Evolutionary conservation across 2,113 vertebrate species (phyloP), one percentile per base, ranked within the genome.

Genomic region (Phasianus colchicus): DNA sequence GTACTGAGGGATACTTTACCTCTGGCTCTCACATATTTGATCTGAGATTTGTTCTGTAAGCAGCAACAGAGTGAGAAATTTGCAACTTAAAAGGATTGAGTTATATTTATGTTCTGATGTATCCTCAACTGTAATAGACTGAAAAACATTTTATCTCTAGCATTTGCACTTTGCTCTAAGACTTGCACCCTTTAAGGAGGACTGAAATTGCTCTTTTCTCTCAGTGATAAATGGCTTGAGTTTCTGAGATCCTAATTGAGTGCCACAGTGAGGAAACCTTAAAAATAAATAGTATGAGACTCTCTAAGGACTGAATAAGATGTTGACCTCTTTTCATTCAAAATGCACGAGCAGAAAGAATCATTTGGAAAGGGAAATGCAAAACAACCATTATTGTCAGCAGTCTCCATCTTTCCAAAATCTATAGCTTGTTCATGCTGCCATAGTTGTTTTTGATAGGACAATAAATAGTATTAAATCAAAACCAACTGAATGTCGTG

Each of bases 121-220:
- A 93, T 65, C 80, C 89, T 95, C 92, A 96, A 66, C 75, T 93
- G 91, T 86, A 95, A 88, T 83, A 73, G 40, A 74, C 60, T 43
- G 47, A 84, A 66, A 91, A 92, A 93, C 88, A 55, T 74, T 96
- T 96, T 92, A 61, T 74, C 89, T 17, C 61, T 75, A 67, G 38
- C 57, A 89, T 47, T 88, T 86, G 60, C 61, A 64, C 88, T 82
- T 89, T 91, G 40, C 67, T 93, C 63, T 86, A 63, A 75, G 85
- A 89, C 82, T 86, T 67, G n/a, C 42, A 83, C 77, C 67, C 78
- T 71, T 61, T 57, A 89, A 71, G 75, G 50, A 52, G 24, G 52
- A 36, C 58, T 45, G 63, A 91, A 86, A 75, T 43, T 91, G 45
- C 38, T 81, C 64, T 82, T 91, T 60, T 66, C 63, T 66, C 34